Percentiles rank a stretch among this genome's conserved stretches.
These are phyloP conservation scores for Dermochelys coriacea DNA, from an alignment of 2,797 vertebrate species.

Conservation along the genomic window DNA sequence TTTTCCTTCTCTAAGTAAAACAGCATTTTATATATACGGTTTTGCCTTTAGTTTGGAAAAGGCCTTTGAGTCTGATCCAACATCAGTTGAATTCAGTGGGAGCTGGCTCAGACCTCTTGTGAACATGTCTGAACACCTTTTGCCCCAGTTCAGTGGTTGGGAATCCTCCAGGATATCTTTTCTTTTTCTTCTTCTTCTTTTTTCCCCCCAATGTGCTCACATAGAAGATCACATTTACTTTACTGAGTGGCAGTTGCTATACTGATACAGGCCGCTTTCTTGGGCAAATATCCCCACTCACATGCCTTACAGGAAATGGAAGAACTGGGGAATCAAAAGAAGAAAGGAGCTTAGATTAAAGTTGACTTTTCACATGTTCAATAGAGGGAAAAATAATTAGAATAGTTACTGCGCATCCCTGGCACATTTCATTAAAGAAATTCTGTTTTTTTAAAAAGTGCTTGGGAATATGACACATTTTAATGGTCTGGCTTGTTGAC, in stretches of 20 bases:
- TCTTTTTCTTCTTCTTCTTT: too few species aligned
- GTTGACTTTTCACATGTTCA: neutral
- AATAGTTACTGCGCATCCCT: neutral
- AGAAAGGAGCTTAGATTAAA: conserved; percentile 45
- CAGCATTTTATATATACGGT: too few species aligned
- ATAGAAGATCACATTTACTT: neutral
- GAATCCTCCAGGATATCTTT: too few species aligned
- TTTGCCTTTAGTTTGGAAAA: too few species aligned
- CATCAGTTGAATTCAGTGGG: too few species aligned
- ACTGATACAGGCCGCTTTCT: conserved; percentile 39
- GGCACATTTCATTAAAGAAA: neutral
- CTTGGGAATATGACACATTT: neutral
- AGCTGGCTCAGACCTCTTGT: too few species aligned
- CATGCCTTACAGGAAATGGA: conserved; percentile 10
- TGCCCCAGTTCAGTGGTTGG: neutral
- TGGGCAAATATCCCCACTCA: conserved; percentile 20
- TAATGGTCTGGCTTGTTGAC: neutral
- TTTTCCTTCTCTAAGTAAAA: too few species aligned
- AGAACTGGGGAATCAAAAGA: conserved; percentile 48
- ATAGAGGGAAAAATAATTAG: neutral
- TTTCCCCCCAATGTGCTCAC: neutral
- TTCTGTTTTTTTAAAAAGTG: neutral
- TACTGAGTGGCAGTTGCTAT: neutral
- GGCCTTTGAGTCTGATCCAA: too few species aligned
- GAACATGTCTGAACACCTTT: too few species aligned